Percentiles rank a stretch among this genome's conserved stretches.
phyloP scores from a whole-genome alignment of 2,888 invertebrate species.

The Caenorhabditis panamensis region DNA sequence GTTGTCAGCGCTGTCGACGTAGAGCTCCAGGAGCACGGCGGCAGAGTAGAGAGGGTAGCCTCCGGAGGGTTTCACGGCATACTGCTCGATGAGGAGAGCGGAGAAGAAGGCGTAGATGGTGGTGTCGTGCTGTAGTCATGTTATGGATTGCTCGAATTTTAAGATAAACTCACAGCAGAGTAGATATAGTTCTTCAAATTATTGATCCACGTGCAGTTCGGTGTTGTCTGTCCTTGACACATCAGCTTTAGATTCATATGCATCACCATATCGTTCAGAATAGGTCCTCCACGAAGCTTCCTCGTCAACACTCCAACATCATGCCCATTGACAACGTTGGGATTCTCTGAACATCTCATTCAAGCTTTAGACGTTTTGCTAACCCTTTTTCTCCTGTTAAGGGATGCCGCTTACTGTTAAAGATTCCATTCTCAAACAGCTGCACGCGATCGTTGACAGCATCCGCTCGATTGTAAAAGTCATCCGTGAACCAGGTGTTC shows the following conservation, averaged over 20 bases:
- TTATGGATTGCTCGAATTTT: no score
- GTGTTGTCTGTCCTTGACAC: conserved; percentile 39
- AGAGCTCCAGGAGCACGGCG: conserved; percentile 67
- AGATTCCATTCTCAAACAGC: conserved; percentile 68
- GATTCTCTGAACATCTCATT: conserved; percentile 40
- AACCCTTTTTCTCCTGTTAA: no score
- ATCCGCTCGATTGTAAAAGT: conserved; percentile 48
- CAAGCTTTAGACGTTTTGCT: neutral
- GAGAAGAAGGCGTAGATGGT: conserved; percentile 71
- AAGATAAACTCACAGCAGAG: conserved; percentile 63
- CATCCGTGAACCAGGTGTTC: conserved; percentile 62
- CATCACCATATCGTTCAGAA: conserved; percentile 67
- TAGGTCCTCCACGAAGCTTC: conserved; percentile 56
- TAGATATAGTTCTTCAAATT: conserved; percentile 68
- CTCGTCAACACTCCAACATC: conserved; percentile 47
- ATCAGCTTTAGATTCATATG: conserved; percentile 65
- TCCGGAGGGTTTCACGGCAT: conserved; percentile 58
- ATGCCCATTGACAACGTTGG: conserved; percentile 52
- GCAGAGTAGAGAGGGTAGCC: conserved; percentile 71
- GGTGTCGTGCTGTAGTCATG: conserved; percentile 73
- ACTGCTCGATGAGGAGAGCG: conserved; percentile 61
- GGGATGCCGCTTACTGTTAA: conserved; percentile 21
- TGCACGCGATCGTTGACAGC: conserved; percentile 64
- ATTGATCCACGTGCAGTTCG: conserved; percentile 66
- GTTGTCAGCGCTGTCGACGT: conserved; percentile 45